Base-by-base conservation (phyloP, 2,113 vertebrate species). In the Dasyurus viverrinus region DNA sequence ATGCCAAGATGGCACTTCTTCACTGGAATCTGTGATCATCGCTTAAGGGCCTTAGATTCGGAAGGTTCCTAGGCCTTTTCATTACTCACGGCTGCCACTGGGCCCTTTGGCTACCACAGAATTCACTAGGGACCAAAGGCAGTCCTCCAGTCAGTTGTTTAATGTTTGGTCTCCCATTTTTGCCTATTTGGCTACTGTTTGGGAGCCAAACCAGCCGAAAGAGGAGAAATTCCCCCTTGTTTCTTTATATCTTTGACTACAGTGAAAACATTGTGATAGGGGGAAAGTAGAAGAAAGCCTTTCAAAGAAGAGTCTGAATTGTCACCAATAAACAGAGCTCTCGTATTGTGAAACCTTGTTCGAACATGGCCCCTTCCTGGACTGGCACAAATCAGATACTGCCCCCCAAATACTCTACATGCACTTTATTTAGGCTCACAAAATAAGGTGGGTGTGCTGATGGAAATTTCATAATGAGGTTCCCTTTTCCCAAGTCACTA, bases 111-210 rank as follows among this genome's bases (percentile, higher is more conserved):
- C 25, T 47, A 53, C 26, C 50, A 7, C n/a, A 42, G 30, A 90
- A 93, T 90, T 11, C 47, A 47, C 90, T 97, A 94, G 50, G 94
- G 0, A 46, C 55, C 48, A 94, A 92, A 94, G 92, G 23, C 16
- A 95, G 91, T 42, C 16, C 5, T 53, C 68, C 14, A 48, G 47
- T 60, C 27, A 93, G 93, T 95, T 93, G n/a, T 57, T 46, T 68
- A 94, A 93, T 76, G 36, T 95, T 53, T 96, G 92, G 89, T 90
- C 89, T 97, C 92, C 93, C 94, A 36, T 76, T 97, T 94, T 92
- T 97, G 96, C 92, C 92, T 55, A 11, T 55, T 6, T 53, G 91
- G 89, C 0, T 91, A 36, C 12, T 8, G 53, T 7, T n/a, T 93
- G 94, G 60, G 53, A 93, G 10, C 68, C 16, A 50, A 89, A 3